Evolutionary conservation across 2,113 vertebrate species (phyloP), one percentile per base, ranked within the genome.

Genomic region (Vanacampus margaritifer): DNA sequence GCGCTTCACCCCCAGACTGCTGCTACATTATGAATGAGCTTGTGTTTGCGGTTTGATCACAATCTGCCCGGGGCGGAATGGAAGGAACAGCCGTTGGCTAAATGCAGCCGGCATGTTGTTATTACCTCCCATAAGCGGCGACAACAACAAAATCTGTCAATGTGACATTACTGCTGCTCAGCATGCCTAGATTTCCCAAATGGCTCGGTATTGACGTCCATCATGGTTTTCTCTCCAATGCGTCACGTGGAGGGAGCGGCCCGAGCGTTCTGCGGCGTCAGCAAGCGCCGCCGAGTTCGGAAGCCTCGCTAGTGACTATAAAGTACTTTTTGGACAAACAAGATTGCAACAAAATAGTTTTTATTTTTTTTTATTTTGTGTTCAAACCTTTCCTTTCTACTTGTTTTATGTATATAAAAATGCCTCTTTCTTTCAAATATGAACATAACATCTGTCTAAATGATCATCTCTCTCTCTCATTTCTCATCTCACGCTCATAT

Each of bases 101-200:
- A 61, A 61, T 23, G 36, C 58, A 39, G 0, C 1, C 51, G 51
- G 51, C 51, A 26, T 26, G 51, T 54, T 41, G 58, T 61, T 61
- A 61, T 61, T 61, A 24, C 58, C 36, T 61, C 58, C 58, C 36
- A 7, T 61, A 61, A 61, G 36, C 21, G n/a, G 21, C 36, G 58
- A 37, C 58, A 12, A 61, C 58, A 61, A 60, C 32, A 60, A 39
- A 61, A 39, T 41, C 58, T 24, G 58, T 61, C 58, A 61, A 21
- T 14, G 36, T 61, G 58, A 61, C 58, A 41, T 24, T 23, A 39
- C 11, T 23, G 58, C 57, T 59, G 57, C 57, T 59, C 57, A 37
- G 35, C 57, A 59, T 2, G 32, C 57, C 57, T 59, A 61, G 58
- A 61, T 61, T 61, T 61, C 58, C 58, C 58, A 61, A 41, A 61